Evolutionary conservation across 2,797 vertebrate species (phyloP).

Genomic region (Pipistrellus pygmaeus): DNA sequence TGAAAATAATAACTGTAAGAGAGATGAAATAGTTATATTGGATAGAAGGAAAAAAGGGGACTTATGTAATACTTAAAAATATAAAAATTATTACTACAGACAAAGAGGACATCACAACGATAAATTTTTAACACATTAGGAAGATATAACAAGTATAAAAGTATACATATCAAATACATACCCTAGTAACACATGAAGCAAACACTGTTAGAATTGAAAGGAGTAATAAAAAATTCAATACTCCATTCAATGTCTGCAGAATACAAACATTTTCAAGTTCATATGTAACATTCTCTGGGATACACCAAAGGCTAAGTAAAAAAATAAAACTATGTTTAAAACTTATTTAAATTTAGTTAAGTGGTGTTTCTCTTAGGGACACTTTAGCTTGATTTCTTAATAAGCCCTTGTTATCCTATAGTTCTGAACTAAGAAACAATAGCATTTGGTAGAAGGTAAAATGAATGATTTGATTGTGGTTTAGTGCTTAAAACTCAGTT

Average conservation of each 20-base stretch:
- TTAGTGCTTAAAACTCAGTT: background rate
- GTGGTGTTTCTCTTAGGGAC: background rate
- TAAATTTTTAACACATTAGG: background rate
- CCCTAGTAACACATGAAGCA: background rate
- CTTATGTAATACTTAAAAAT: background rate
- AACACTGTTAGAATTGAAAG: background rate
- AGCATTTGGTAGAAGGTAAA: background rate
- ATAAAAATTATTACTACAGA: slow-evolving; percentile 8
- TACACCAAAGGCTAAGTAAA: background rate
- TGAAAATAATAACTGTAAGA: background rate
- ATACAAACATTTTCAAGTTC: background rate
- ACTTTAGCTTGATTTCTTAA: background rate
- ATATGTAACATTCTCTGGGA: background rate
- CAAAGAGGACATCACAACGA: background rate
- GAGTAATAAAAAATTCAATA: background rate
- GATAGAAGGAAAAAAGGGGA: background rate
- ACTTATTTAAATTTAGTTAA: background rate
- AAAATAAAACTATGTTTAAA: background rate
- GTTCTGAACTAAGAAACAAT: background rate
- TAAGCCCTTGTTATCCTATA: background rate
- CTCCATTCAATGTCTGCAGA: background rate
- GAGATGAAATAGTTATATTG: background rate
- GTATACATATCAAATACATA: background rate
- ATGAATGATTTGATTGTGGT: background rate
- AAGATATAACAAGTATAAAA: background rate